phyloP scores from a whole-genome alignment of 2,797 vertebrate species.

The Remorina albescens region DNA sequence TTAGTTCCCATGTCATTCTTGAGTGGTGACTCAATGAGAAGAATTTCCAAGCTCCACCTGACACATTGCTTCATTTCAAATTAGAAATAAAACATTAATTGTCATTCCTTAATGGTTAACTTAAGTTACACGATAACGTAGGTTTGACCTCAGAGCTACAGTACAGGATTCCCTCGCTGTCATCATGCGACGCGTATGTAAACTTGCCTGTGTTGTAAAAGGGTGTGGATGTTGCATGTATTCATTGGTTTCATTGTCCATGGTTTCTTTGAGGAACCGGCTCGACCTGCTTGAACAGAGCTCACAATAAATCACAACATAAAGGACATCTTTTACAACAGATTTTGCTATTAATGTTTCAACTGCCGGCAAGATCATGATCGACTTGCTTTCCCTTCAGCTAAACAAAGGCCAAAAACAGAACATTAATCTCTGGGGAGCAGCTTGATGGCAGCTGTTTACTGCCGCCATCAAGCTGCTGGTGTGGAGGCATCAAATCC shows the following conservation, averaged over 20 bases:
- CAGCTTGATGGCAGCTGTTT: background rate
- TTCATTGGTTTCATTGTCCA: conserved; percentile 60
- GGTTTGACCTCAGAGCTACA: conserved; percentile 31
- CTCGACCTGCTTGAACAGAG: conserved; percentile 53
- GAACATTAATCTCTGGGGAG: background rate
- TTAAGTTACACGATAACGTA: background rate
- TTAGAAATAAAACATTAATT: background rate
- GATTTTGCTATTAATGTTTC: conserved; percentile 31
- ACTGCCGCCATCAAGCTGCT: conserved; percentile 10
- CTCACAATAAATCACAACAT: conserved; percentile 32
- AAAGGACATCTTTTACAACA: conserved; percentile 36
- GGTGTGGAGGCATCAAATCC: background rate
- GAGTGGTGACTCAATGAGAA: too few relatives aligned
- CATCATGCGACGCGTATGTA: conserved; percentile 30
- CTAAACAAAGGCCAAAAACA: conserved; percentile 11
- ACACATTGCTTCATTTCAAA: background rate
- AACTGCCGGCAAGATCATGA: background rate
- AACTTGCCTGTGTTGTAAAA: conserved; percentile 25
- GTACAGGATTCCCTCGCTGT: conserved; percentile 51
- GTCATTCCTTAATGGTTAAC: background rate
- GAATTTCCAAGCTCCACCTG: too few relatives aligned
- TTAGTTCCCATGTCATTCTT: background rate
- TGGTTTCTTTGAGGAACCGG: conserved; percentile 56
- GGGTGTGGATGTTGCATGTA: conserved; percentile 54
- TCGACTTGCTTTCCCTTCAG: background rate